Conservation (phyloP, 2,888 invertebrate genomes). For the Cactoblastis cactorum region DNA sequence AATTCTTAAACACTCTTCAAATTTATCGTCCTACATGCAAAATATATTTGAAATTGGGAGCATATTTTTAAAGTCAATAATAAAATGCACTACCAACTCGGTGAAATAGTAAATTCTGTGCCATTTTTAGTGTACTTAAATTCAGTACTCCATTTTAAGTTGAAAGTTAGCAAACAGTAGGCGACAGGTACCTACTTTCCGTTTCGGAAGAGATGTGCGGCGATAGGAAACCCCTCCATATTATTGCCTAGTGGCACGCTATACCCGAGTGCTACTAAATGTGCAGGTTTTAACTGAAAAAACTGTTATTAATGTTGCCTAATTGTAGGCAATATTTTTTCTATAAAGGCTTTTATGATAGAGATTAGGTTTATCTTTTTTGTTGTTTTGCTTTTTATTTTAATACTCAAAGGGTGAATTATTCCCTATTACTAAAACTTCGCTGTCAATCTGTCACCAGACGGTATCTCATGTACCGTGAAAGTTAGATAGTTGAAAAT, state of each 20-base stretch:
- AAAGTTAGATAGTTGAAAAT: too few relatives aligned
- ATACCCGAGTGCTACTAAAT: slow-evolving; percentile 16
- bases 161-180: slow-evolving; percentile 49
- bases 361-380: not conserved
- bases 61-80: slow-evolving; percentile 4
- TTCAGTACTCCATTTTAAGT: slow-evolving; percentile 23
- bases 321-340: not conserved
- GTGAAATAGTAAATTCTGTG: not conserved
- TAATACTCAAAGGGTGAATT: too few relatives aligned
- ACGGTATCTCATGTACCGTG: too few relatives aligned
- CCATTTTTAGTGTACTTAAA: slow-evolving; percentile 4
- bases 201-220: slow-evolving; percentile 48
- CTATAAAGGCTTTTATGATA: not conserved
- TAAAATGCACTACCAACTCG: slow-evolving; percentile 8
- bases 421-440: too few relatives aligned
- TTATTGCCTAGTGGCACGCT: slow-evolving; percentile 53
- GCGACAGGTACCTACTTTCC: slow-evolving; percentile 41
- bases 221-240: slow-evolving; percentile 46
- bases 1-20: too few relatives aligned
- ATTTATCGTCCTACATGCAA: not conserved
- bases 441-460: too few relatives aligned
- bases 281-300: slow-evolving; percentile 10
- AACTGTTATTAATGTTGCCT: not conserved
- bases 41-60: not conserved
- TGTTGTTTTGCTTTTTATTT: too few relatives aligned